Base-by-base conservation (phyloP, 2,888 invertebrate genomes). In the Colostygia pectinataria region DNA sequence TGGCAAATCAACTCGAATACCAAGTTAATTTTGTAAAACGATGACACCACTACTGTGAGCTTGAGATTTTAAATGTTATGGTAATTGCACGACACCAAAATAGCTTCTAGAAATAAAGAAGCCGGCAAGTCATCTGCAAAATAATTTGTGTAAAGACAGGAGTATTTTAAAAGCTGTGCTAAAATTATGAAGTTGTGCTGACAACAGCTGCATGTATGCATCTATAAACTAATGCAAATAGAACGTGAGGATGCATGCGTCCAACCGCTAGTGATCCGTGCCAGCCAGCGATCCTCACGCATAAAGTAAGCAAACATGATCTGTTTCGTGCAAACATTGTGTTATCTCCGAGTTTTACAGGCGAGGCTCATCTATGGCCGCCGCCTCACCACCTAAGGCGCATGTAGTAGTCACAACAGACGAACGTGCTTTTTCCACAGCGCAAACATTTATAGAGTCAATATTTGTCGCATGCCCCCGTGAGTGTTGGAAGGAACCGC, bases 381-480 rank as follows among this genome's bases (percentile, higher is more conserved):
- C 66, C 69, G 65, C 68, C 70, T 68, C 70, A 69, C 74, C 72
- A 68, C 75, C 79, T 75, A 75, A 71, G 71, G 65, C 68, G 76
- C 71, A 70, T 69, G 65, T 67, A 74, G 80, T 71, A 77, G 69
- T 71, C 77, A 69, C 66, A 74, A 75, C 70, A 75, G 73, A 68
- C 69, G 78, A 72, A 78, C 77, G 79, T 79, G 87, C 79, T 77
- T 77, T 71, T 76, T 69, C 68, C 75, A 68, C 77, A 76, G 61
- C 73, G 66, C 77, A 84, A 87, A 88, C 72, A 83, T 89, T 89
- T 83, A 73, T 69, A 60, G 52, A 57, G 86, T 85, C 80, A 89
- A 89, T 88, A 87, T 88, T 89, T 76, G 81, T 72, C 73, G 70
- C 72, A 71, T 75, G 83, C 73, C 63, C 68, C 68, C 71, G 61